Base-by-base conservation (phyloP, 2,113 vertebrate genomes). In the Mesocricetus auratus region DNA sequence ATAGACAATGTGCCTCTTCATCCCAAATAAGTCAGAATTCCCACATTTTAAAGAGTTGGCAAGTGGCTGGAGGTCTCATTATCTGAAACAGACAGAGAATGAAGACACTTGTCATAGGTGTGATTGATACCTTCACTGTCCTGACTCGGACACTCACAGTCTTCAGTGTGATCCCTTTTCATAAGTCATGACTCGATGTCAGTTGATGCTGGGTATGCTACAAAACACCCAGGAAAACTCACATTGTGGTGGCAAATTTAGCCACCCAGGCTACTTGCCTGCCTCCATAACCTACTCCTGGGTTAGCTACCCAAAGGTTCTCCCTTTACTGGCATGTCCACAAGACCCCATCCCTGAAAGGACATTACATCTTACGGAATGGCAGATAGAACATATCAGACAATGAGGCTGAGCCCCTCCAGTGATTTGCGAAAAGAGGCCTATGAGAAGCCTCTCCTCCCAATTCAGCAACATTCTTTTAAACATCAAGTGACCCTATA, bases 351-450 rank as follows among this genome's bases (percentile, higher is more conserved):
- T 1, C 5, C 13, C 4, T 2, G 39, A 75, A 60, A 45, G 42
- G 62, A 88, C 1, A 21, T 62, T 31, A 19, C 0, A 11, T 74
- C 19, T 39, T 64, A 60, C 47, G 53, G 75, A 17, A 36, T 0
- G 1, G 36, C 47, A 21, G 47, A 1, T 10, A 5, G 68, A 50
- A 16, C 1, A 4, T 1, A 7, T 33, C 0, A 31, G 13, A 4
- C 0, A 11, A 47, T 86, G 83, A 66, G 31, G 71, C 79, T 39
- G 42, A 9, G 19, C 9, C 19, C 26, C 17, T 9, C 39, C 47
- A 12, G 22, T 1, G 36, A 2, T 39, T 17, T 42, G 11, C 7
- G 50, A 71, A 39, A 56, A n/a, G 26, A 58, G 7, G 2, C 12
- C 7, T 7, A 0, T 16, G n/a, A 26, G 0, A 39, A 24, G 39